phyloP scores from a whole-genome alignment of 2,113 vertebrate species.

The Petrocephalus microphthalmus region DNA sequence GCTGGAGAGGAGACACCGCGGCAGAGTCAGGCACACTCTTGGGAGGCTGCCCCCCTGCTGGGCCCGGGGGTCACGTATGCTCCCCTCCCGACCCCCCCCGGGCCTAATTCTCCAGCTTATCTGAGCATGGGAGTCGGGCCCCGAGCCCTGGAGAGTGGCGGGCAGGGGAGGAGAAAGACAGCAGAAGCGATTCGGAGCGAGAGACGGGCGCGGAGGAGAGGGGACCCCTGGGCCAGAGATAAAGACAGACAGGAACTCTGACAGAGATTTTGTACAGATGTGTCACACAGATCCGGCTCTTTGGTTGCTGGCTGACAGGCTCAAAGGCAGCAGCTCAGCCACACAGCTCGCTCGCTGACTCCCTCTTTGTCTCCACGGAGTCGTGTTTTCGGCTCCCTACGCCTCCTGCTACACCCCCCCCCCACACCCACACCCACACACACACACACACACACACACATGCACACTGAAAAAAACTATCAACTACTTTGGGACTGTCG shows the following conservation, averaged over 20 bases:
- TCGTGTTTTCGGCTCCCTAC: neutral
- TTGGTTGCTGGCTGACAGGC: slow-evolving; percentile 54
- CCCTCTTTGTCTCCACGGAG: neutral
- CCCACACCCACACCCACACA: too few relatives aligned
- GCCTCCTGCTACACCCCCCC: slow-evolving; percentile 10
- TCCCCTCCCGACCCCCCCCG: slow-evolving; percentile 7
- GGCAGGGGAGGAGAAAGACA: slow-evolving; percentile 17
- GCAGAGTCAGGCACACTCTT: neutral
- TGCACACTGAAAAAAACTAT: slow-evolving; percentile 37
- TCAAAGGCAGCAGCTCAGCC: slow-evolving; percentile 41
- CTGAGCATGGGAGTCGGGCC: slow-evolving; percentile 47
- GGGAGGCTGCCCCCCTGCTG: neutral
- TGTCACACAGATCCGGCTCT: slow-evolving; percentile 61
- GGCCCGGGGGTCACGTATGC: neutral
- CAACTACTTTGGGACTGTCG: slow-evolving; percentile 53
- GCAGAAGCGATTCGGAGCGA: slow-evolving; percentile 16
- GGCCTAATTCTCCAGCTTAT: slow-evolving; percentile 53
- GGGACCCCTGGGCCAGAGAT: slow-evolving; percentile 30
- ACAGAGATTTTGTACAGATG: slow-evolving; percentile 59
- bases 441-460: too few relatives aligned
- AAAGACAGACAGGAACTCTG: slow-evolving; percentile 44
- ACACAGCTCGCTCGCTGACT: slow-evolving; percentile 7
- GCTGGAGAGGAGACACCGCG: neutral
- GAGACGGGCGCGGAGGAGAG: slow-evolving; percentile 16
- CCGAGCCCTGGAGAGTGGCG: slow-evolving; percentile 38